Evolutionary conservation across 2,113 vertebrate genomes (phyloP).

Genomic region (Tachuris rubrigastra): DNA sequence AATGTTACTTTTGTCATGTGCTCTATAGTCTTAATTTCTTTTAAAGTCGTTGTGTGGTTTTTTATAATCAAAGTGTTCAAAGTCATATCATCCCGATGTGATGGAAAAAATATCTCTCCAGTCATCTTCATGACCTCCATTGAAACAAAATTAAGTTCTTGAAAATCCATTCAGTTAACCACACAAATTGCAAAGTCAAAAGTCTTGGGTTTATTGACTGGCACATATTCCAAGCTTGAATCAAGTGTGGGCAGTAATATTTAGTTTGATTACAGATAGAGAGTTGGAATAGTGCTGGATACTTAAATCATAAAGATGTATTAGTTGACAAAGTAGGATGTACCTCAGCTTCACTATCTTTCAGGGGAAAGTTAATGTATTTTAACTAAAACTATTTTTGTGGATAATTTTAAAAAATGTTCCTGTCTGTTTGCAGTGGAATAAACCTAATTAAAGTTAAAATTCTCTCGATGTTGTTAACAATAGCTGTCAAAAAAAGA

Average conservation of each 20-base stretch:
- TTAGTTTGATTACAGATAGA: background rate
- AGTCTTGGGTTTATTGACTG: background rate
- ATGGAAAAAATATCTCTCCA: background rate
- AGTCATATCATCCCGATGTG: background rate
- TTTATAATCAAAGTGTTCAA: background rate
- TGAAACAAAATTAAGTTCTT: background rate
- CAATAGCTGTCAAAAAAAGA: background rate
- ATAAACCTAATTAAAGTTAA: background rate
- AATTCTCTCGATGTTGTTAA: background rate
- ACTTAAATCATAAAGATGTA: background rate
- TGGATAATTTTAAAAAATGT: background rate
- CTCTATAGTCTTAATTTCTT: background rate
- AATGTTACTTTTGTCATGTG: background rate
- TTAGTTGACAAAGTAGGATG: background rate
- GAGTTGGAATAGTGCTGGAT: background rate
- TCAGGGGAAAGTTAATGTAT: background rate
- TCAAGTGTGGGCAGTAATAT: background rate
- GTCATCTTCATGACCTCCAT: background rate
- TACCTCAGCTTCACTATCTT: background rate
- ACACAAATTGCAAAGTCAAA: background rate
- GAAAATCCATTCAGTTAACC: background rate
- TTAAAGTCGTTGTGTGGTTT: background rate
- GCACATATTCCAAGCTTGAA: background rate
- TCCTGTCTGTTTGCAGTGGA: background rate
- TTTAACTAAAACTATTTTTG: background rate